phyloP scores from a whole-genome alignment of 2,888 invertebrate species.

The Mesorhabditis spiculigera region DNA sequence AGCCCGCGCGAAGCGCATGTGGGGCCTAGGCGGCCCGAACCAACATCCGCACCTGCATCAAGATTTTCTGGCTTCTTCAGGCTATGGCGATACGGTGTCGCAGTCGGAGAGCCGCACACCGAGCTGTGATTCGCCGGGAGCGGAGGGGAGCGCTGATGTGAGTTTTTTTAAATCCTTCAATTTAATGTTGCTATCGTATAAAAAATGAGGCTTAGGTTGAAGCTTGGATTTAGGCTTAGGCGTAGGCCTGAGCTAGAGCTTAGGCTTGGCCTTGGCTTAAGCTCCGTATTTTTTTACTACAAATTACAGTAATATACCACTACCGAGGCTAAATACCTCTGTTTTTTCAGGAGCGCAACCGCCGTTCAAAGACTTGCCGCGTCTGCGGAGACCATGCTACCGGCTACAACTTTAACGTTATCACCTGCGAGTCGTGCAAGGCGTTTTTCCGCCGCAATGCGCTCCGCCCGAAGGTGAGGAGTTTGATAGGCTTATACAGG shows the following conservation, averaged over 20 bases:
- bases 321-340: no score
- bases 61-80: slow-evolving; percentile 11
- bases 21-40: no score
- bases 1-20: no score
- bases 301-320: no score
- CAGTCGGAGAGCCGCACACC: slow-evolving; percentile 10
- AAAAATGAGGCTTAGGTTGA: neutral
- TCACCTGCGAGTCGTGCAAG: slow-evolving; percentile 79
- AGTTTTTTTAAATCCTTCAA: neutral
- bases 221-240: neutral
- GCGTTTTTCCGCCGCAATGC: slow-evolving; percentile 94
- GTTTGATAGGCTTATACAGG: neutral
- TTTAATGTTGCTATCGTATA: neutral
- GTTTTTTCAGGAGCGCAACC: slow-evolving; percentile 30
- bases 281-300: no score
- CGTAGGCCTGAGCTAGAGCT: no score
- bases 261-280: no score
- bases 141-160: slow-evolving; percentile 8
- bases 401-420: slow-evolving; percentile 56
- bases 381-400: slow-evolving; percentile 56
- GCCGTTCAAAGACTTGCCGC: slow-evolving; percentile 52
- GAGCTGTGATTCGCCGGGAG: slow-evolving; percentile 13
- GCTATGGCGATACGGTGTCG: slow-evolving; percentile 17
- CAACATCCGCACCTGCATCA: no score
- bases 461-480: slow-evolving; percentile 74